A percentile compares a stretch with the other conserved stretches of the same genome.
Conservation (phyloP, 2,797 vertebrate genomes). For the Uromys caudimaculatus region DNA sequence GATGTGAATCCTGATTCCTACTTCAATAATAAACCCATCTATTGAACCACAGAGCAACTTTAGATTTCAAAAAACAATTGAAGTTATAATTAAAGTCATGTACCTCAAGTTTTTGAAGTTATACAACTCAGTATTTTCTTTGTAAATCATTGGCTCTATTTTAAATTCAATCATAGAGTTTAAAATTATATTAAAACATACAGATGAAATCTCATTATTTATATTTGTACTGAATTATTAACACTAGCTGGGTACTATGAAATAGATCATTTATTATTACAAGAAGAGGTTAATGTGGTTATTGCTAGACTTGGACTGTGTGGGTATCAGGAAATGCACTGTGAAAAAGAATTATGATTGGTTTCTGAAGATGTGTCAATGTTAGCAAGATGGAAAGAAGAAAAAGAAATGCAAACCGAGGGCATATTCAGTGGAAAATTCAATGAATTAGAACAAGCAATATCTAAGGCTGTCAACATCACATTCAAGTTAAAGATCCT, state of each 20-base stretch:
- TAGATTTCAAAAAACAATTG: background rate
- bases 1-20: background rate
- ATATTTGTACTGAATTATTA: background rate
- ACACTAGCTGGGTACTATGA: background rate
- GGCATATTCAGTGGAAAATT: slow-evolving; percentile 12
- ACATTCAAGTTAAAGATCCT: slow-evolving; percentile 62
- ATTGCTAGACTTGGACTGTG: background rate
- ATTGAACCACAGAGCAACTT: background rate
- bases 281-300: background rate
- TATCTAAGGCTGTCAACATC: slow-evolving; percentile 5
- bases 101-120: background rate
- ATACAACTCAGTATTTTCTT: background rate
- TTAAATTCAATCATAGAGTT: background rate
- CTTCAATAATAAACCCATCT: background rate
- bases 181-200: background rate
- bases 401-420: slow-evolving; percentile 8
- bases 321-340: background rate
- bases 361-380: background rate
- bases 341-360: background rate
- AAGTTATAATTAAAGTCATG: background rate
- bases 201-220: background rate
- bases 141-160: background rate
- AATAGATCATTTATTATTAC: background rate
- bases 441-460: slow-evolving; percentile 4
- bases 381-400: background rate